Percentiles rank a stretch among this genome's conserved stretches.
Evolutionary conservation across 2,888 invertebrate genomes (phyloP).

Genomic region (Heteropelma amictum): DNA sequence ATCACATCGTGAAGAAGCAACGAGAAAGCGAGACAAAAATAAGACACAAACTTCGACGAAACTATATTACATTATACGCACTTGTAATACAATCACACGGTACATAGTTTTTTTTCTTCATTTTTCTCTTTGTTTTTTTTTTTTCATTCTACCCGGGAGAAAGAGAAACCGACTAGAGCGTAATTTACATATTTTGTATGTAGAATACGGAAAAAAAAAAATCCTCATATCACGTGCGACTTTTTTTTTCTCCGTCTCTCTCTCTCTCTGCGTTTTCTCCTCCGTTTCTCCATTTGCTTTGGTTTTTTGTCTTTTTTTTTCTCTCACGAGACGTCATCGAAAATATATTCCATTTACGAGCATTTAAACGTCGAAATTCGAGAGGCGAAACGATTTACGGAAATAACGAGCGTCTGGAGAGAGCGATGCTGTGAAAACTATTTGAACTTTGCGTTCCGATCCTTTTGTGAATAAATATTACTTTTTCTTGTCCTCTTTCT

Average conservation of each 20-base stretch:
- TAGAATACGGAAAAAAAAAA: slow-evolving; percentile 24
- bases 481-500: too few relatives aligned
- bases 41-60: slow-evolving; percentile 37
- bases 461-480: too few relatives aligned
- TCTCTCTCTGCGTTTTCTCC: too few relatives aligned
- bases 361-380: too few relatives aligned
- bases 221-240: background rate
- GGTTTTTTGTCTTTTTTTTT: too few relatives aligned
- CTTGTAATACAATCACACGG: slow-evolving; percentile 50
- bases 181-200: slow-evolving; percentile 33
- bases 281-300: too few relatives aligned
- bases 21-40: slow-evolving; percentile 1
- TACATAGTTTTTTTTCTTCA: slow-evolving; percentile 44
- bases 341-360: too few relatives aligned
- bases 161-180: slow-evolving; percentile 19
- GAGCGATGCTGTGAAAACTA: too few relatives aligned
- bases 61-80: slow-evolving; percentile 51
- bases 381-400: too few relatives aligned
- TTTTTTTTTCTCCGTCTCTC: background rate
- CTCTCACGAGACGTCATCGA: too few relatives aligned
- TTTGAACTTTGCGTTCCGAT: too few relatives aligned
- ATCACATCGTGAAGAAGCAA: slow-evolving; percentile 17
- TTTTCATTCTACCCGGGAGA: slow-evolving; percentile 32
- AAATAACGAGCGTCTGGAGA: too few relatives aligned
- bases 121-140: slow-evolving; percentile 41